Evolutionary conservation across 2,113 vertebrate genomes (phyloP).

Genomic region (Apeltes quadracus): DNA sequence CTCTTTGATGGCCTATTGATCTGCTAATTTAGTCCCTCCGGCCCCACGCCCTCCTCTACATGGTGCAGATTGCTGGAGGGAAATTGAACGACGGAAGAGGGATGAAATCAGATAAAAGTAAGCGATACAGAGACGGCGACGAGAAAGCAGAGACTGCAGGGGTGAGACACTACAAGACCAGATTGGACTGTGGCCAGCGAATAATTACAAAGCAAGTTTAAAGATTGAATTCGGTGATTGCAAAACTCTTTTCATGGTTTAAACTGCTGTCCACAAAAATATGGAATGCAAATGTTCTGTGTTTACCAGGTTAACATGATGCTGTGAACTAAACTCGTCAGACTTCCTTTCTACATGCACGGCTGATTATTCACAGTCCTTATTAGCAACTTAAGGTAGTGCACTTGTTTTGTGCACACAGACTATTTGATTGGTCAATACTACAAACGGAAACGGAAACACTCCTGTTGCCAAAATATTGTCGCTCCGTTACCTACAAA

Average conservation of each 20-base stretch:
- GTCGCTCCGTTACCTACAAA: background rate
- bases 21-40: constrained; percentile 82
- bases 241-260: background rate
- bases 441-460: background rate
- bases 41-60: constrained; percentile 15
- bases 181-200: constrained; percentile 33
- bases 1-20: constrained; percentile 87
- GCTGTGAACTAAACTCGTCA: background rate
- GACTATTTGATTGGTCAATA: background rate
- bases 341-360: background rate
- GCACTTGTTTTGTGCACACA: background rate
- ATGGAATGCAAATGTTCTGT: background rate
- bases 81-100: constrained; percentile 79
- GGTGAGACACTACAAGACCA: constrained; percentile 15
- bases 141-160: constrained; percentile 30
- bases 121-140: constrained; percentile 49
- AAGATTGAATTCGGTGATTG: background rate
- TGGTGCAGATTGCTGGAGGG: constrained; percentile 79
- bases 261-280: background rate
- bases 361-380: background rate
- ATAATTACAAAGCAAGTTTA: constrained; percentile 14
- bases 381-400: background rate
- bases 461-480: background rate
- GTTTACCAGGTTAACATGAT: background rate
- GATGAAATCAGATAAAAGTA: constrained; percentile 60